Evolutionary conservation across 2,888 invertebrate genomes (phyloP).

Genomic region (Drosophila paramelanica): DNA sequence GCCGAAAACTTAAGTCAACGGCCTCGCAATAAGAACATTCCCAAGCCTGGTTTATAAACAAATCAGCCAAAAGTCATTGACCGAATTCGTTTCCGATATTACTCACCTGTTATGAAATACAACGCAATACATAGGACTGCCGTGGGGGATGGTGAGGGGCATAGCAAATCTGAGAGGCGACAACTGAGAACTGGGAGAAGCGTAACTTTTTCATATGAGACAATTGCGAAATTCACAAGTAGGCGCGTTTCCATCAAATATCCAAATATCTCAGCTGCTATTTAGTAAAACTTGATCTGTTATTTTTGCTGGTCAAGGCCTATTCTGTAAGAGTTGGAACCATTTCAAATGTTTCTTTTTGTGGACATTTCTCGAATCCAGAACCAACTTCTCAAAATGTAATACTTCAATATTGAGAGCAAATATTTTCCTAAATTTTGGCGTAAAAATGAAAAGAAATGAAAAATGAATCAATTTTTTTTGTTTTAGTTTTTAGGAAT

Average conservation of each 20-base stretch:
- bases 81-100: conserved; percentile 79
- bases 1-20: conserved; percentile 63
- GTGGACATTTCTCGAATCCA: too few species aligned
- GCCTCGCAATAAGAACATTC: conserved; percentile 71
- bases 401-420: too few species aligned
- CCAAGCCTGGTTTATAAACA: conserved; percentile 74
- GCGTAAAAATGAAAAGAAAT: not conserved
- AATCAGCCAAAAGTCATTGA: conserved; percentile 77
- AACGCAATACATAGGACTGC: conserved; percentile 31
- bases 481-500: not conserved
- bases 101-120: conserved; percentile 79
- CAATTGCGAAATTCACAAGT: conserved; percentile 62
- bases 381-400: too few species aligned
- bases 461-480: not conserved
- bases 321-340: too few species aligned
- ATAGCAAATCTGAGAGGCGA: conserved; percentile 8
- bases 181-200: conserved; percentile 5
- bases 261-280: conserved; percentile 21
- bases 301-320: not conserved
- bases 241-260: conserved; percentile 14
- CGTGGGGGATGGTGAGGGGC: not conserved
- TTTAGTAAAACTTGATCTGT: conserved; percentile 5
- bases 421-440: too few species aligned
- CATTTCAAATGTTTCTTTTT: too few species aligned
- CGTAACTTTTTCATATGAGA: conserved; percentile 36